These are phyloP conservation scores for Archips crataeganus DNA, from an alignment of 2,888 invertebrate species.

Conservation along the genomic window DNA sequence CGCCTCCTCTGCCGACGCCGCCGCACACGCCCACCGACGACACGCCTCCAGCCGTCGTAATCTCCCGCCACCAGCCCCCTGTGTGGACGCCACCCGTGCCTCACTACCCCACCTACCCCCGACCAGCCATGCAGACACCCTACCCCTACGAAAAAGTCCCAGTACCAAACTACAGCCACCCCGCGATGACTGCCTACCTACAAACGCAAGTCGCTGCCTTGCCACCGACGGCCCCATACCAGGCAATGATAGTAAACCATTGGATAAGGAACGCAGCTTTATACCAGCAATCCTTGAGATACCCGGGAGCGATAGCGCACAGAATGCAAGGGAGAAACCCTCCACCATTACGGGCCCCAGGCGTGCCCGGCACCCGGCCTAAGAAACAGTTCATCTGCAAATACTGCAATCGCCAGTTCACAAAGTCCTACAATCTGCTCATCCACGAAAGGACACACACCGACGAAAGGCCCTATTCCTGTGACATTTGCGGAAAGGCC, in stretches of 20 bases:
- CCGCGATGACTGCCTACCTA: constrained; percentile 76
- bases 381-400: constrained; percentile 98
- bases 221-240: constrained; percentile 80
- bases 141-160: constrained; percentile 76
- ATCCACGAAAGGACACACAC: constrained; percentile 99
- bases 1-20: constrained; percentile 89
- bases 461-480: constrained; percentile 97
- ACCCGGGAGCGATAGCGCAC: constrained; percentile 80
- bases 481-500: constrained; percentile 98
- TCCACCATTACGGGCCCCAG: constrained; percentile 84
- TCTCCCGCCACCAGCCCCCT: constrained; percentile 73
- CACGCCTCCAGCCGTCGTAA: constrained; percentile 80
- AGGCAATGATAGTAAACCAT: constrained; percentile 89
- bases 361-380: constrained; percentile 87
- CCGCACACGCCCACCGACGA: constrained; percentile 90
- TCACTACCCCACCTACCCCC: constrained; percentile 72
- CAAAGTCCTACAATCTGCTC: constrained; percentile 98
- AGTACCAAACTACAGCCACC: constrained; percentile 68
- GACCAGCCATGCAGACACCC: constrained; percentile 70
- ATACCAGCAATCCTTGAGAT: constrained; percentile 86
- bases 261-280: constrained; percentile 91
- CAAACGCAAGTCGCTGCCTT: constrained; percentile 79
- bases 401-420: constrained; percentile 98
- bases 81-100: constrained; percentile 66
- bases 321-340: constrained; percentile 82